Conservation (phyloP, 1,140 invertebrate genomes). For the Gonioctena quinquepunctata region DNA sequence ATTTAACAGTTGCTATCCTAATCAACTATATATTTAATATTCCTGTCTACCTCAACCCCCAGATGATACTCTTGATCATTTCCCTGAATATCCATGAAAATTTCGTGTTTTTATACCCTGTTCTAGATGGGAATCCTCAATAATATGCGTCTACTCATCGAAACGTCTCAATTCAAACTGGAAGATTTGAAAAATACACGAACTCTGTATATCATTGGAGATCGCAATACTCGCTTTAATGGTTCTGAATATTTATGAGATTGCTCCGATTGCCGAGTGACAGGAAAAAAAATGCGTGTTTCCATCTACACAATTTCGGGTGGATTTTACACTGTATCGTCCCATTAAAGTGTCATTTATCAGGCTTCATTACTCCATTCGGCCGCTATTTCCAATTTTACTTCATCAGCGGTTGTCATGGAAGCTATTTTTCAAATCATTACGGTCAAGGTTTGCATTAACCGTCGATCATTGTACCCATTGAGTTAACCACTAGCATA, state of each 20-base stretch:
- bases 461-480: background rate
- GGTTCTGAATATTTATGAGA: background rate
- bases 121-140: too few relatives aligned
- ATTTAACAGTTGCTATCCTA: too few relatives aligned
- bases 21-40: too few relatives aligned
- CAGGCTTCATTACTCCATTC: background rate
- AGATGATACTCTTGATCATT: too few relatives aligned
- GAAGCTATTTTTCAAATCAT: background rate
- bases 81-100: too few relatives aligned
- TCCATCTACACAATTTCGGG: background rate
- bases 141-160: too few relatives aligned
- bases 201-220: background rate
- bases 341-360: background rate
- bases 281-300: background rate
- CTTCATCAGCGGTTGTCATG: background rate
- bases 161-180: background rate
- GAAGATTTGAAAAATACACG: background rate
- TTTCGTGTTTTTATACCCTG: too few relatives aligned
- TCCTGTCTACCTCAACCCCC: too few relatives aligned
- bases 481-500: too few relatives aligned
- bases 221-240: background rate
- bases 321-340: background rate
- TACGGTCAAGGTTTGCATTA: background rate
- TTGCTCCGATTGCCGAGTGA: background rate
- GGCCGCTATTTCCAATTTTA: background rate